phyloP scores from a whole-genome alignment of 2,888 invertebrate species.

The Noctua janthina region DNA sequence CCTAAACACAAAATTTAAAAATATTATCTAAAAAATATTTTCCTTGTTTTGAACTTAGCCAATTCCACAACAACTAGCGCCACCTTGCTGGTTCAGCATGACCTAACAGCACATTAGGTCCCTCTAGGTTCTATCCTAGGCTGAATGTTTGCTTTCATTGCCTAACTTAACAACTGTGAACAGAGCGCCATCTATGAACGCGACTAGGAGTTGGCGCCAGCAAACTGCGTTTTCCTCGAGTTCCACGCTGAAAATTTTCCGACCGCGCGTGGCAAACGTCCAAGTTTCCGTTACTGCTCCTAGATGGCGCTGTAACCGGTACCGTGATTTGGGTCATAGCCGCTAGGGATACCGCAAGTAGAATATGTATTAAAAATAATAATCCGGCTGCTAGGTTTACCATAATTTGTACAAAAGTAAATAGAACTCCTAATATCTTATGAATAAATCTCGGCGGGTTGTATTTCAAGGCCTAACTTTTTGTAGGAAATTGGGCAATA shows the following conservation, averaged over 20 bases:
- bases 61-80: slow-evolving; percentile 22
- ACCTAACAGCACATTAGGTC: background rate
- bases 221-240: slow-evolving; percentile 39
- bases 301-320: slow-evolving; percentile 67
- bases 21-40: background rate
- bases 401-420: slow-evolving; percentile 10
- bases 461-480: slow-evolving; percentile 23
- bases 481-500: slow-evolving; percentile 19
- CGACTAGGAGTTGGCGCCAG: background rate
- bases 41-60: background rate
- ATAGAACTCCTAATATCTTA: background rate
- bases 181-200: slow-evolving; percentile 62
- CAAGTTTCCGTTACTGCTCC: slow-evolving; percentile 56
- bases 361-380: slow-evolving; percentile 4
- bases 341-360: background rate
- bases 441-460: slow-evolving; percentile 12
- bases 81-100: slow-evolving; percentile 20
- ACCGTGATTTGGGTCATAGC: background rate
- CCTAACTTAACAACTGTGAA: background rate
- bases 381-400: background rate
- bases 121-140: background rate
- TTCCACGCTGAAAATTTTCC: slow-evolving; percentile 48
- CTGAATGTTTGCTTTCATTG: background rate
- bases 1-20: background rate
- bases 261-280: slow-evolving; percentile 54